These are phyloP conservation scores for Danionella cerebrum DNA, from an alignment of 2,113 vertebrate genomes.

Conservation along the genomic window DNA sequence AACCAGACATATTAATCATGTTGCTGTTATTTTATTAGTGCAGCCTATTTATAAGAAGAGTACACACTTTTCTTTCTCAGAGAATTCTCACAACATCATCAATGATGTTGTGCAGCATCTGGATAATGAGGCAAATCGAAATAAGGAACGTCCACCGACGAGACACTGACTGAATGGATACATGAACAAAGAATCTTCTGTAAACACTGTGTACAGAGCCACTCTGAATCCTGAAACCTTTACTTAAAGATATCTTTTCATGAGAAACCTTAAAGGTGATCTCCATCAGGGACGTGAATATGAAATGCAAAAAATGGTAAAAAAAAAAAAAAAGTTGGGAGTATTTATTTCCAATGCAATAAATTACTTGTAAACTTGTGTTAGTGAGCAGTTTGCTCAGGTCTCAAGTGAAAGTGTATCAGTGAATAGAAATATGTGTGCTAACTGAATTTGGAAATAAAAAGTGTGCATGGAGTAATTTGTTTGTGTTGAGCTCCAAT, in stretches of 20 bases:
- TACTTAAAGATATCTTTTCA: not conserved
- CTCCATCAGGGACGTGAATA: not conserved
- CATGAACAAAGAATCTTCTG: not conserved
- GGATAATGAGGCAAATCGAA: not conserved
- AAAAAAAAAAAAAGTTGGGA: too few relatives aligned
- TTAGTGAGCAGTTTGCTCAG: too few relatives aligned
- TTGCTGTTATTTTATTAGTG: conserved; percentile 27
- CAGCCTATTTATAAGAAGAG: conserved; percentile 16
- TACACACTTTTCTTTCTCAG: not conserved
- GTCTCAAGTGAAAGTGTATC: too few relatives aligned
- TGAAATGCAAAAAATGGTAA: not conserved
- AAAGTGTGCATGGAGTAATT: too few relatives aligned
- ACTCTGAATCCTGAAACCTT: too few relatives aligned
- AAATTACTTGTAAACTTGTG: too few relatives aligned
- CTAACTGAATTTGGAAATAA: too few relatives aligned
- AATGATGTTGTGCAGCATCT: not conserved
- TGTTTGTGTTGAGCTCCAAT: too few relatives aligned
- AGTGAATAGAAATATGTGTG: too few relatives aligned
- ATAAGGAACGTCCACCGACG: not conserved
- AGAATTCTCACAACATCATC: not conserved
- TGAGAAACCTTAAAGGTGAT: not conserved
- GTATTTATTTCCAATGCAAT: too few relatives aligned
- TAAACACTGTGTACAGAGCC: too few relatives aligned
- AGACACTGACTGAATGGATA: not conserved
- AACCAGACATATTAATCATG: not conserved